Percentiles rank a stretch among this genome's conserved stretches.
These are phyloP conservation scores for Pseudobourletiella spinata DNA, from an alignment of 1,140 invertebrate genomes.

Conservation along the genomic window DNA sequence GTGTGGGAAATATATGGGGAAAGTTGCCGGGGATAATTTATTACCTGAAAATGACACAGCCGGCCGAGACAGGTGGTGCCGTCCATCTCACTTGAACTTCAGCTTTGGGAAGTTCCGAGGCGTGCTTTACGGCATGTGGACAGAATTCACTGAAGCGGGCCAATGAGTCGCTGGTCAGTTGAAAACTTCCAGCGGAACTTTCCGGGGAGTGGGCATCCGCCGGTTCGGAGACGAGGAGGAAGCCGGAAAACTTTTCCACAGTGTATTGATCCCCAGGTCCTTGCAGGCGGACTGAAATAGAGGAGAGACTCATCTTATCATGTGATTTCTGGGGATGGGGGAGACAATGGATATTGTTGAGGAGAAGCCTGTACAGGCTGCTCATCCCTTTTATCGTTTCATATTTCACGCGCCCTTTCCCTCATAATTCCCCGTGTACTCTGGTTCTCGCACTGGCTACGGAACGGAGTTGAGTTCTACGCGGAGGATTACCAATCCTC, in stretches of 20 bases:
- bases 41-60: slow-evolving; percentile 49
- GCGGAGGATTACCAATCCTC: too few relatives aligned
- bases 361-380: too few relatives aligned
- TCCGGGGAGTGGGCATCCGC: slow-evolving; percentile 31
- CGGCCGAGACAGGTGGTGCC: slow-evolving; percentile 45
- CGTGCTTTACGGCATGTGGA: slow-evolving; percentile 46
- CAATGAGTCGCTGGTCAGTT: slow-evolving; percentile 43
- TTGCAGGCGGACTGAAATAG: slow-evolving; percentile 42
- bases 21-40: not conserved
- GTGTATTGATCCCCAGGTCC: slow-evolving; percentile 42
- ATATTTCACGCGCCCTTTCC: too few relatives aligned
- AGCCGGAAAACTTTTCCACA: slow-evolving; percentile 48
- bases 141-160: slow-evolving; percentile 46
- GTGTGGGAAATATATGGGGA: not conserved
- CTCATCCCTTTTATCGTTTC: too few relatives aligned
- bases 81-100: slow-evolving; percentile 49
- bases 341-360: too few relatives aligned
- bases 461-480: too few relatives aligned
- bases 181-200: slow-evolving; percentile 34
- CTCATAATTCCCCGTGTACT: too few relatives aligned
- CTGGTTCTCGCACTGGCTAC: too few relatives aligned
- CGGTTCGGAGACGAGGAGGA: slow-evolving; percentile 44
- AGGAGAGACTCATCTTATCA: too few relatives aligned
- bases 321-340: too few relatives aligned
- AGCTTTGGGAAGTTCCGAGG: slow-evolving; percentile 46